Evolutionary conservation across 2,113 vertebrate genomes (phyloP).

Genomic region (Phaethon lepturus): DNA sequence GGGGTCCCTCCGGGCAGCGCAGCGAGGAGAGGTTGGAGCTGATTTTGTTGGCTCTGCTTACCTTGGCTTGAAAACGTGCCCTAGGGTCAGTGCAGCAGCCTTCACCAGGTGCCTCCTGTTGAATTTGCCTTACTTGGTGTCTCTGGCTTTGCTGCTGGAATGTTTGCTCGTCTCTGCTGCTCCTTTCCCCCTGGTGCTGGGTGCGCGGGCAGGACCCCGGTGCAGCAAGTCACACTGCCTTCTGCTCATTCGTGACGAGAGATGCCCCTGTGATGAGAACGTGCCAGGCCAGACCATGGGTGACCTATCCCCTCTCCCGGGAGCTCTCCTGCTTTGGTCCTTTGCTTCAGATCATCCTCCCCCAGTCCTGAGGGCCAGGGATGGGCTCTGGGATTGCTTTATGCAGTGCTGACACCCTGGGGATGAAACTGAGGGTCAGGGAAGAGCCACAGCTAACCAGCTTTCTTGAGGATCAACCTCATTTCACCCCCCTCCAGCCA

Average conservation of each 20-base stretch:
- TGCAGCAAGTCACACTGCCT: background rate
- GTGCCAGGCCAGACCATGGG: rapidly evolving
- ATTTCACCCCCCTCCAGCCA: background rate
- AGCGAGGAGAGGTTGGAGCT: background rate
- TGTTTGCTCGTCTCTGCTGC: background rate
- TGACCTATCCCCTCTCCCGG: background rate
- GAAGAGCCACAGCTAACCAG: background rate
- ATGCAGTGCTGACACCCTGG: background rate
- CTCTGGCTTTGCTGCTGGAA: background rate
- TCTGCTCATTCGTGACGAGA: background rate
- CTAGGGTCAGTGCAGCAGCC: background rate
- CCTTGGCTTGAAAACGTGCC: background rate
- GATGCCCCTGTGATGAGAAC: rapidly evolving
- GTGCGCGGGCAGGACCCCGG: rapidly evolving
- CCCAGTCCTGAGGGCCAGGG: too few relatives aligned
- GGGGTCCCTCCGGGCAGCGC: background rate
- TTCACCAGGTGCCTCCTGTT: rapidly evolving
- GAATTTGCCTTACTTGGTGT: background rate
- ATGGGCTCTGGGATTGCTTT: background rate
- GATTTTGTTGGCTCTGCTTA: background rate
- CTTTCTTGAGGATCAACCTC: background rate
- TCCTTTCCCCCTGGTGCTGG: background rate
- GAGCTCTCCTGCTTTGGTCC: background rate
- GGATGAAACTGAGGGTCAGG: background rate
- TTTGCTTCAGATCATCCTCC: background rate